A percentile compares a stretch with the other conserved stretches of the same genome.
These are phyloP conservation scores for Podotricha telesiphe DNA, from an alignment of 2,888 invertebrate species.

Conservation along the genomic window DNA sequence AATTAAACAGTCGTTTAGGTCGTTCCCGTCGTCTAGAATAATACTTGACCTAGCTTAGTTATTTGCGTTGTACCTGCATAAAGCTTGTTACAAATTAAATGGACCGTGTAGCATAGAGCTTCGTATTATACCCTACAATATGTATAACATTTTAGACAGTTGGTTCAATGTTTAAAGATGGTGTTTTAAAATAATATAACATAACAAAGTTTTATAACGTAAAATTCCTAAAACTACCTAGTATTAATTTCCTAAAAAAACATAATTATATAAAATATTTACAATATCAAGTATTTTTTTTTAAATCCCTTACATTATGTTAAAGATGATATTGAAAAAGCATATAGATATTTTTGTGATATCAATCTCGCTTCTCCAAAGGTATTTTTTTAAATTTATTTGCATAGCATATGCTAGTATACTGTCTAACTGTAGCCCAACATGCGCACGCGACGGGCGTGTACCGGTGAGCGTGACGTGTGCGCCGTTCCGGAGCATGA, in stretches of 20 bases:
- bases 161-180: slow-evolving; percentile 31
- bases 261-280: no score
- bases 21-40: neutral
- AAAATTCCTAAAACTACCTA: no score
- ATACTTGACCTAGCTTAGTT: slow-evolving; percentile 27
- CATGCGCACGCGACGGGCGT: slow-evolving; percentile 45
- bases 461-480: slow-evolving; percentile 67
- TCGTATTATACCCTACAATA: slow-evolving; percentile 47
- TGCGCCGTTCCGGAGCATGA: slow-evolving; percentile 70
- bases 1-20: neutral
- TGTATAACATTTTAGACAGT: slow-evolving; percentile 52
- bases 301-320: no score
- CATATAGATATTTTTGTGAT: no score
- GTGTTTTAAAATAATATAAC: neutral
- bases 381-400: no score
- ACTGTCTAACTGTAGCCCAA: slow-evolving; percentile 18
- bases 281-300: no score
- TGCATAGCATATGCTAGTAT: slow-evolving; percentile 20
- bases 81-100: slow-evolving; percentile 40
- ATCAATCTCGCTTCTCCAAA: no score
- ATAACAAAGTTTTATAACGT: no score
- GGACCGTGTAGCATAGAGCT: slow-evolving; percentile 39
- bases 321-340: no score
- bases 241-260: no score
- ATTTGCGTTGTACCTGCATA: slow-evolving; percentile 30